Evolutionary conservation across 2,113 vertebrate genomes (phyloP).

Genomic region (Dipodomys stephensi): DNA sequence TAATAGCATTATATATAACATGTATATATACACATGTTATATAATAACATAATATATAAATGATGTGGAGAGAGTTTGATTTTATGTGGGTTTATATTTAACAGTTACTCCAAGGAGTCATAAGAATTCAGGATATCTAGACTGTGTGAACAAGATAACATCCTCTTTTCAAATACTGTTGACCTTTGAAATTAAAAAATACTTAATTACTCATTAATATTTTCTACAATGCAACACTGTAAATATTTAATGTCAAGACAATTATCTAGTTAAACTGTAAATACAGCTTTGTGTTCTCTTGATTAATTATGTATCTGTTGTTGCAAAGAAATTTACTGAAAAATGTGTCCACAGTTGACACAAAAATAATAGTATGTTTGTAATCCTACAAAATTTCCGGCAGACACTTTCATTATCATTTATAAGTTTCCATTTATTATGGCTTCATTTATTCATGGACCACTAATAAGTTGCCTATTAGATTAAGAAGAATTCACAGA

Average conservation of each 20-base stretch:
- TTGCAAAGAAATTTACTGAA: slow-evolving; percentile 71
- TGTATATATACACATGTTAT: too few species aligned
- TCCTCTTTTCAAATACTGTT: slow-evolving; percentile 58
- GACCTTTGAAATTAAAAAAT: slow-evolving; percentile 77
- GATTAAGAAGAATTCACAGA: neutral
- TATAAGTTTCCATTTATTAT: slow-evolving; percentile 58
- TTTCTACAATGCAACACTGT: slow-evolving; percentile 62
- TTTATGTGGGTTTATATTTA: slow-evolving; percentile 11
- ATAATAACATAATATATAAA: too few species aligned
- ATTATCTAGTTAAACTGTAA: slow-evolving; percentile 74
- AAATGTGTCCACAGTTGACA: slow-evolving; percentile 61
- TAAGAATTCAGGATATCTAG: slow-evolving; percentile 38
- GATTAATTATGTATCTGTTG: slow-evolving; percentile 77
- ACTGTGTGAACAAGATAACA: slow-evolving; percentile 47
- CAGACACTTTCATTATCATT: slow-evolving; percentile 52
- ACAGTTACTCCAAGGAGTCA: slow-evolving; percentile 10
- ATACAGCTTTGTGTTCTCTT: slow-evolving; percentile 70
- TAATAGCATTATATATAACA: too few species aligned
- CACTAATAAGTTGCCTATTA: slow-evolving; percentile 15
- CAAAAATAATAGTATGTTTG: slow-evolving; percentile 74
- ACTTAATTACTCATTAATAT: slow-evolving; percentile 77
- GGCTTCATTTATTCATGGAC: neutral
- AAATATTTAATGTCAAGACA: slow-evolving; percentile 79
- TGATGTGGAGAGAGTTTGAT: neutral
- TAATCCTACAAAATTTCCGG: slow-evolving; percentile 46